A percentile compares a stretch with the other conserved stretches of the same genome.
These are phyloP conservation scores for Speoplatyrhinus poulsoni DNA, from an alignment of 2,113 vertebrate species.

Conservation along the genomic window DNA sequence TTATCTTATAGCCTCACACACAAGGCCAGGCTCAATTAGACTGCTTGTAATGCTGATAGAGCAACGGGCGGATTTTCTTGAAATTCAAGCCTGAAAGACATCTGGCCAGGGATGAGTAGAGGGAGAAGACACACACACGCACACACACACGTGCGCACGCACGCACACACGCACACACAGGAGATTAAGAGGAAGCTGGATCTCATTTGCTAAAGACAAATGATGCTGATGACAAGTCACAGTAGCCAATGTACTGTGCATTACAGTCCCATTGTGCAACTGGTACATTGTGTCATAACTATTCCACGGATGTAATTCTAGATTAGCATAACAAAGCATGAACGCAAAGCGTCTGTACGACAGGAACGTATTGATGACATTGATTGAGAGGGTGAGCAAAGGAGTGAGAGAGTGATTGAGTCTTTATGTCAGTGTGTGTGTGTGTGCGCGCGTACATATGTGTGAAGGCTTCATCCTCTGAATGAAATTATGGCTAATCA, in stretches of 20 bases:
- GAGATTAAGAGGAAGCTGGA: slow-evolving; percentile 24
- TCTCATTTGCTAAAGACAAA: slow-evolving; percentile 32
- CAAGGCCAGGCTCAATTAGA: slow-evolving; percentile 63
- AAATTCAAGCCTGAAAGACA: slow-evolving; percentile 59
- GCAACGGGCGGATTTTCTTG: slow-evolving; percentile 44
- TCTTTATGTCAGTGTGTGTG: slow-evolving; percentile 42
- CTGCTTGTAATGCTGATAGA: slow-evolving; percentile 41
- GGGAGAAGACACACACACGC: slow-evolving; percentile 7
- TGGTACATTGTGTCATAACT: slow-evolving; percentile 30
- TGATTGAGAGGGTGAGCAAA: neutral
- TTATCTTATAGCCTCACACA: slow-evolving; percentile 45
- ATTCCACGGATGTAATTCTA: slow-evolving; percentile 13
- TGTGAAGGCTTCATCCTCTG: slow-evolving; percentile 42
- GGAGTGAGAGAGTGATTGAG: slow-evolving; percentile 3
- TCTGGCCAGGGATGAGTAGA: slow-evolving; percentile 48
- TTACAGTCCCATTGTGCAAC: slow-evolving; percentile 5
- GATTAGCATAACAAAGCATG: slow-evolving; percentile 14
- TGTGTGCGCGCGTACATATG: slow-evolving; percentile 29
- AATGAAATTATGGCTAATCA: slow-evolving; percentile 66
- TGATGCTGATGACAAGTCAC: slow-evolving; percentile 27
- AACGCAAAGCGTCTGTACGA: neutral
- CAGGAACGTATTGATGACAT: neutral
- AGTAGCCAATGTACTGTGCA: slow-evolving; percentile 19
- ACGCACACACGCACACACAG: no score
- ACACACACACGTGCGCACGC: neutral